Evolutionary conservation across 2,797 vertebrate species (phyloP).

Genomic region (Enteromius mattozi): DNA sequence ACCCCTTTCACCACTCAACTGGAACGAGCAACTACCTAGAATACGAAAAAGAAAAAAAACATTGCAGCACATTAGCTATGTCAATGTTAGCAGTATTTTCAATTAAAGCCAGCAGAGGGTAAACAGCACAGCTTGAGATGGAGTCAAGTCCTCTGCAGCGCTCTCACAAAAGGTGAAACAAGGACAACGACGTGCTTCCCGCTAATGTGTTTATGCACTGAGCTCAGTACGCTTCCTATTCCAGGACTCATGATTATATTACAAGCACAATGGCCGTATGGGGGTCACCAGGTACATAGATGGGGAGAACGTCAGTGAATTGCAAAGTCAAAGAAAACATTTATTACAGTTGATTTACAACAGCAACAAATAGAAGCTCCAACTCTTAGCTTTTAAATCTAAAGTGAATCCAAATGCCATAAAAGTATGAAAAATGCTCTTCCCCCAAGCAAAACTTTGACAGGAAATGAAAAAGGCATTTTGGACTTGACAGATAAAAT

Average conservation of each 20-base stretch:
- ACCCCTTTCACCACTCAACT: constrained; percentile 65
- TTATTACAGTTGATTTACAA: not conserved
- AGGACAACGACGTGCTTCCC: constrained; percentile 77
- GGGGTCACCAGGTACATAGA: constrained; percentile 76
- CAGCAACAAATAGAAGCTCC: constrained; percentile 2
- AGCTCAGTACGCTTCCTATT: constrained; percentile 79
- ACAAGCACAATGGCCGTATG: constrained; percentile 76
- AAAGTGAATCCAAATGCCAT: constrained; percentile 3
- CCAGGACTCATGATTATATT: constrained; percentile 80
- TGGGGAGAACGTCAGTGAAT: constrained; percentile 2
- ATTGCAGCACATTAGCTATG: constrained; percentile 75
- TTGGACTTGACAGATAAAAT: constrained; percentile 12
- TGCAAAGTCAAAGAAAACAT: constrained; percentile 6
- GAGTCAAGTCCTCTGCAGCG: constrained; percentile 60
- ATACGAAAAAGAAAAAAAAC: constrained; percentile 58
- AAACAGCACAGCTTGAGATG: constrained; percentile 71
- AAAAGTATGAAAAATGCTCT: not conserved
- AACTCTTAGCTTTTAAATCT: not conserved
- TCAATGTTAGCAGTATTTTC: constrained; percentile 79
- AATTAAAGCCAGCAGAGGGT: constrained; percentile 77
- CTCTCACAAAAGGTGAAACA: constrained; percentile 70
- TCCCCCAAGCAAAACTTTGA: not conserved
- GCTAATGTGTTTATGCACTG: constrained; percentile 82
- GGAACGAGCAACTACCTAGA: constrained; percentile 58
- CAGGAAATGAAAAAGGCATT: constrained; percentile 15